phyloP scores from a whole-genome alignment of 2,888 invertebrate genomes.

The Catocala sponsa region DNA sequence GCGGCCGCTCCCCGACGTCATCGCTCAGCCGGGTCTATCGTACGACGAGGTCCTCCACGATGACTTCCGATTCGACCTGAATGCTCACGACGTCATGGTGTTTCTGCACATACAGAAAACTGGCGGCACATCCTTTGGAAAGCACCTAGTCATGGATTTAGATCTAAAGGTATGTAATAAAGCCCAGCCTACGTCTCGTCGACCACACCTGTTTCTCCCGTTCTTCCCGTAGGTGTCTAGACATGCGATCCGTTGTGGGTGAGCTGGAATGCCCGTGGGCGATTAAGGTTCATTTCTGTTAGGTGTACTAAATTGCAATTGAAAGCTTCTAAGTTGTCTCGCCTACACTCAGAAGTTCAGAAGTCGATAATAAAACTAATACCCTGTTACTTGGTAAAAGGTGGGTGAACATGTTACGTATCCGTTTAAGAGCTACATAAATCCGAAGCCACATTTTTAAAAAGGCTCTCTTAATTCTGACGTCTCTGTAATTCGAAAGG shows the following conservation, averaged over 20 bases:
- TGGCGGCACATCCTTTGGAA: conserved; percentile 98
- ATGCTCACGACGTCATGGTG: conserved; percentile 98
- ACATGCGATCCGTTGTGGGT: conserved; percentile 34
- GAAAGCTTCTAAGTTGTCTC: conserved; percentile 31
- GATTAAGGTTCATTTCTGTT: conserved; percentile 40
- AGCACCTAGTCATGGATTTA: conserved; percentile 98
- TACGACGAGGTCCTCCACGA: conserved; percentile 96
- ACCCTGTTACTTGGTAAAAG: conserved; percentile 9
- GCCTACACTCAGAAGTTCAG: conserved; percentile 36
- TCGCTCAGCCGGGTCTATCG: conserved; percentile 91
- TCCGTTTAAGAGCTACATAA: background rate
- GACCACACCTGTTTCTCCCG: conserved; percentile 41
- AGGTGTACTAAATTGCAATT: conserved; percentile 41
- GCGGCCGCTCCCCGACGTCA: conserved; percentile 83
- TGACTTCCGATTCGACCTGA: conserved; percentile 96
- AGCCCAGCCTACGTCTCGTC: conserved; percentile 27
- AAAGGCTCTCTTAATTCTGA: background rate
- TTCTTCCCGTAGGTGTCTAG: conserved; percentile 33
- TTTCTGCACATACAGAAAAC: conserved; percentile 99
- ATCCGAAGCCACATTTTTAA: background rate
- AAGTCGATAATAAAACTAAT: conserved; percentile 25
- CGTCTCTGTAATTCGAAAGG: conserved; percentile 3
- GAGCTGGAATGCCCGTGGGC: conserved; percentile 49
- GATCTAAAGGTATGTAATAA: conserved; percentile 89
- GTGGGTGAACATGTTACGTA: conserved; percentile 23